Percentiles rank a stretch among this genome's conserved stretches.
Conservation (phyloP, 2,113 vertebrate genomes). For the Ailurus styani region DNA sequence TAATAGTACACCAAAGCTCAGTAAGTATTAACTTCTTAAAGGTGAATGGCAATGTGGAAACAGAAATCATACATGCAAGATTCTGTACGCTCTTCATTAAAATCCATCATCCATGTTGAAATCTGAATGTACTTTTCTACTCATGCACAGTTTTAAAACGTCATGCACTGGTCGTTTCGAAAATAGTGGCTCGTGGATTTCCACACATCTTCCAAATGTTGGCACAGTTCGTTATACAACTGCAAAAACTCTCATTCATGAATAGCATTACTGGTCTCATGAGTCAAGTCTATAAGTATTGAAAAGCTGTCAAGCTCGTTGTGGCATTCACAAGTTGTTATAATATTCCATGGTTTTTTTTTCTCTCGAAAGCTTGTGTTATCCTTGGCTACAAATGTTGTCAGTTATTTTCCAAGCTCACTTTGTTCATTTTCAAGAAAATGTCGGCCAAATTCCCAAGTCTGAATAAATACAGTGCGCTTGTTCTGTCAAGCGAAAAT, state of each 20-base stretch:
- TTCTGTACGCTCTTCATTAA: background rate
- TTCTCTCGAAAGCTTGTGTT: background rate
- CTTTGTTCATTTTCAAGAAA: slow-evolving; percentile 25
- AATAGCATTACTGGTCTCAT: background rate
- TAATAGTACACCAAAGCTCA: background rate
- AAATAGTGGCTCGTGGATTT: background rate
- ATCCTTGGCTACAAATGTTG: background rate
- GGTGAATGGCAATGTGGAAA: background rate
- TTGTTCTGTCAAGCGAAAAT: background rate
- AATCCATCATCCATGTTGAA: background rate
- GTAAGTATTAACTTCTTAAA: background rate
- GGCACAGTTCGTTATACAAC: background rate
- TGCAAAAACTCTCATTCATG: slow-evolving; percentile 20
- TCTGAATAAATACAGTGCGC: background rate
- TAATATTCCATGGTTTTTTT: background rate
- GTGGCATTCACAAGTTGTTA: background rate
- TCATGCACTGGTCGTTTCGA: background rate
- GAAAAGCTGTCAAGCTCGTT: background rate
- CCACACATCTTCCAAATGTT: background rate
- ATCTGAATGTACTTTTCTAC: background rate
- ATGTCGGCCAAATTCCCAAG: background rate
- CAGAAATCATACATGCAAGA: background rate
- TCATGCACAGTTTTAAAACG: background rate
- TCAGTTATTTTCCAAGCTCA: slow-evolving; percentile 13
- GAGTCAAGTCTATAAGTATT: background rate